Conservation (phyloP, 2,888 invertebrate genomes). For the Sminthurinus aureus region DNA sequence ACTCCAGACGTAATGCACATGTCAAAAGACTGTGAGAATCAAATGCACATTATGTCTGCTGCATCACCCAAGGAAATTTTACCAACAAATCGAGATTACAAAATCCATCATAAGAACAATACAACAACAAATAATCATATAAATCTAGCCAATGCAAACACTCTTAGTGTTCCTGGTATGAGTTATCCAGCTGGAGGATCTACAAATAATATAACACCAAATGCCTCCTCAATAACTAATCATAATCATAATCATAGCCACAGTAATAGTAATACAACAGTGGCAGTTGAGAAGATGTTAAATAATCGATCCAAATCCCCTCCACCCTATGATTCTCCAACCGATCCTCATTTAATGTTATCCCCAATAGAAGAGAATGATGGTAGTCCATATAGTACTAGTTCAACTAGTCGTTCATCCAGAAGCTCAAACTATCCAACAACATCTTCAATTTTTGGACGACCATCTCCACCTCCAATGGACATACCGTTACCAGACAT, state of each 20-base stretch:
- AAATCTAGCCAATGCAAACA: neutral
- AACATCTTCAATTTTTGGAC: conserved; percentile 54
- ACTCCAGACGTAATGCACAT: conserved; percentile 84
- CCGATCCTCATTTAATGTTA: conserved; percentile 71
- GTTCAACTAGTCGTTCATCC: conserved; percentile 63
- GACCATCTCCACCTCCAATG: conserved; percentile 52
- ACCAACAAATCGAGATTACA: neutral
- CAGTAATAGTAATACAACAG: neutral
- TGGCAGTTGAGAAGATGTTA: conserved; percentile 11
- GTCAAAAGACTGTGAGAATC: conserved; percentile 64
- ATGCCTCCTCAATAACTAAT: neutral
- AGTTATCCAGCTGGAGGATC: conserved; percentile 30
- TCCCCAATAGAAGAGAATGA: conserved; percentile 87
- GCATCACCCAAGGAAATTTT: neutral
- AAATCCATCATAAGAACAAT: neutral
- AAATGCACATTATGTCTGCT: conserved; percentile 4
- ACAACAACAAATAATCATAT: conserved; percentile 3
- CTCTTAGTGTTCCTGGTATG: conserved; percentile 8
- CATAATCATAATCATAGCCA: neutral
- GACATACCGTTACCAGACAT: conserved; percentile 54
- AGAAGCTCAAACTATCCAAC: conserved; percentile 55
- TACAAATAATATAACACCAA: neutral
- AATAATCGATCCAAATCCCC: conserved; percentile 34
- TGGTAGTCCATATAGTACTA: conserved; percentile 69
- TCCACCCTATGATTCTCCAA: conserved; percentile 17